phyloP scores from a whole-genome alignment of 2,797 vertebrate genomes.

The Bradypodion ventrale region DNA sequence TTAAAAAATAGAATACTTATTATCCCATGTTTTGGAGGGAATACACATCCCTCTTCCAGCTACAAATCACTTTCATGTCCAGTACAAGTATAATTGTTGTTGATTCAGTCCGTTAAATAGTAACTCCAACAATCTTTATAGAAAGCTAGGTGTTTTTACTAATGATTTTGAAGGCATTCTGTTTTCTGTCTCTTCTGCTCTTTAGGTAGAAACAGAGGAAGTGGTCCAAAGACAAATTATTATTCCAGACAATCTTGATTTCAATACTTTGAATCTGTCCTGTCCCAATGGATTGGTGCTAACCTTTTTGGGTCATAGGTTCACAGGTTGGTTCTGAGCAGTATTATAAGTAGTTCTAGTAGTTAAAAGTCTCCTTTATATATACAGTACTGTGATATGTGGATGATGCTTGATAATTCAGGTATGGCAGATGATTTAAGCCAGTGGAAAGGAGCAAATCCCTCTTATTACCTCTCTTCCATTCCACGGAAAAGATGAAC shows the following conservation, averaged over 20 bases:
- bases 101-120: background rate
- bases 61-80: too few relatives aligned
- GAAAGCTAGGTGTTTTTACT: background rate
- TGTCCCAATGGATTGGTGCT: constrained; percentile 85
- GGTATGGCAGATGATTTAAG: background rate
- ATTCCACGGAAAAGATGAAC: background rate
- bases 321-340: constrained; percentile 74
- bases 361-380: background rate
- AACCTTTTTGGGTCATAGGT: constrained; percentile 76
- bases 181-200: constrained; percentile 33
- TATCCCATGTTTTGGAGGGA: background rate
- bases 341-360: constrained; percentile 2
- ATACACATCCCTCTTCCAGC: too few relatives aligned
- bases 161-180: constrained; percentile 15
- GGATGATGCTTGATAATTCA: background rate
- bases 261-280: constrained; percentile 81
- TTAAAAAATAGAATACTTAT: too few relatives aligned
- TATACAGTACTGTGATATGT: background rate
- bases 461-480: too few relatives aligned
- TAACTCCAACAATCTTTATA: background rate
- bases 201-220: constrained; percentile 63
- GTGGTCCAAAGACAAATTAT: constrained; percentile 43
- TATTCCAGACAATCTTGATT: constrained; percentile 49
- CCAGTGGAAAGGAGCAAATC: background rate
- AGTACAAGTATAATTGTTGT: too few relatives aligned